A percentile compares a stretch with the other conserved stretches of the same genome.
Evolutionary conservation across 1,140 invertebrate genomes (phyloP).

Genomic region (Neodiprion fabricii): DNA sequence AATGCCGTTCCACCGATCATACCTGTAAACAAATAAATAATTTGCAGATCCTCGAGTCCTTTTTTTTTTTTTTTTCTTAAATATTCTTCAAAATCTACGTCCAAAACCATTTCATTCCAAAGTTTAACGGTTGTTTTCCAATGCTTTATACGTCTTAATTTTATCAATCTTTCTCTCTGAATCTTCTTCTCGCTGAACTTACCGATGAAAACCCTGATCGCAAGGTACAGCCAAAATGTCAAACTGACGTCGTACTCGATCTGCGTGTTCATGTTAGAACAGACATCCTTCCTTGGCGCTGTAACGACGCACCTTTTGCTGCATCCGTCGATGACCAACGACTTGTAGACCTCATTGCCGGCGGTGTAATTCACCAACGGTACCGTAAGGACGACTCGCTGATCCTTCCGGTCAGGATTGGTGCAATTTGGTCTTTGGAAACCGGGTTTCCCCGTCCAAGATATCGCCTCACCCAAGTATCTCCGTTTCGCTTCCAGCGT

Average conservation of each 20-base stretch:
- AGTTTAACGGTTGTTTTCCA: not conserved
- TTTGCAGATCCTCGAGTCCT: not conserved
- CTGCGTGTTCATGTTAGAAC: slow-evolving; percentile 65
- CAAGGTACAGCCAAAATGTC: slow-evolving; percentile 81
- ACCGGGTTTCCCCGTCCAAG: slow-evolving; percentile 25
- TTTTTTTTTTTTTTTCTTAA: not conserved
- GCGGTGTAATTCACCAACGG: slow-evolving; percentile 45
- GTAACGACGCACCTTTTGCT: slow-evolving; percentile 64
- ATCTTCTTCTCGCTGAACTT: slow-evolving; percentile 13
- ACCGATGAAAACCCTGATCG: slow-evolving; percentile 75
- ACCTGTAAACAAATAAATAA: slow-evolving; percentile 35
- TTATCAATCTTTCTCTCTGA: too few relatives aligned
- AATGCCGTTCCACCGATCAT: slow-evolving; percentile 77
- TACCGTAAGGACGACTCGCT: slow-evolving; percentile 45
- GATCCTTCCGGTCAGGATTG: slow-evolving; percentile 28
- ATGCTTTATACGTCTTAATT: not conserved
- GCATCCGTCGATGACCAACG: slow-evolving; percentile 46
- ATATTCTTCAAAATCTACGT: not conserved
- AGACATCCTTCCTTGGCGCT: slow-evolving; percentile 64
- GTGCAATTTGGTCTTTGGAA: slow-evolving; percentile 35
- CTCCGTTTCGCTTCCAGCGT: slow-evolving; percentile 27
- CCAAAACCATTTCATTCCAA: not conserved
- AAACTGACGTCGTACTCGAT: slow-evolving; percentile 69
- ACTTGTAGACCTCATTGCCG: slow-evolving; percentile 34
- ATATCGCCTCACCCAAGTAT: slow-evolving; percentile 36